Evolutionary conservation across 2,888 invertebrate genomes (phyloP).

Genomic region (Leptinotarsa haldemani): DNA sequence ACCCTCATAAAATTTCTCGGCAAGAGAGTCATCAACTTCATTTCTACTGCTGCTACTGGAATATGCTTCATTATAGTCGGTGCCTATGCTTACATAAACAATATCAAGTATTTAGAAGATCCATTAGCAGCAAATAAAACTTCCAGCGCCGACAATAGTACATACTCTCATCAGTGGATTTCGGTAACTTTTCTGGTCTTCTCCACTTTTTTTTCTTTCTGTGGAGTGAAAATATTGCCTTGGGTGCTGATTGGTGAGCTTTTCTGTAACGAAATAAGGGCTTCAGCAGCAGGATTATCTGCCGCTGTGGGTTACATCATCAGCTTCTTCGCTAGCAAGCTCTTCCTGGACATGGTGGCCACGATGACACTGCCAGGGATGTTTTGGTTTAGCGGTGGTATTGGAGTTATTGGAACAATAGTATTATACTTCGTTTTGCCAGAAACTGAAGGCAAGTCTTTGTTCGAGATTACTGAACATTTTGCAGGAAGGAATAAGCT

Average conservation of each 20-base stretch:
- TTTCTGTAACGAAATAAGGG: constrained; percentile 75
- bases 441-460: constrained; percentile 84
- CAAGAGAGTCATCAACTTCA: constrained; percentile 76
- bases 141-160: background rate
- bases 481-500: constrained; percentile 72
- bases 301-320: constrained; percentile 82
- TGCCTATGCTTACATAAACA: constrained; percentile 66
- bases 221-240: constrained; percentile 78
- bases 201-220: constrained; percentile 77
- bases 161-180: constrained; percentile 69
- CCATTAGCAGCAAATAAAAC: constrained; percentile 11
- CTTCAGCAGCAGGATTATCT: constrained; percentile 78
- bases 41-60: constrained; percentile 75
- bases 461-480: constrained; percentile 79
- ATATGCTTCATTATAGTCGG: constrained; percentile 74
- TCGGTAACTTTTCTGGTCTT: constrained; percentile 75
- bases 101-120: constrained; percentile 50
- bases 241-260: constrained; percentile 88
- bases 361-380: constrained; percentile 76
- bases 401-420: constrained; percentile 74
- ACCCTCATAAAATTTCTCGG: constrained; percentile 78
- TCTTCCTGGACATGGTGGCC: constrained; percentile 75
- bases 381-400: constrained; percentile 76
- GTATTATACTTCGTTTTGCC: constrained; percentile 78
- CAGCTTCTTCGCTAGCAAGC: constrained; percentile 80